These are phyloP conservation scores for Latrodectus geometricus DNA, from an alignment of 1,140 invertebrate genomes.

Conservation along the genomic window DNA sequence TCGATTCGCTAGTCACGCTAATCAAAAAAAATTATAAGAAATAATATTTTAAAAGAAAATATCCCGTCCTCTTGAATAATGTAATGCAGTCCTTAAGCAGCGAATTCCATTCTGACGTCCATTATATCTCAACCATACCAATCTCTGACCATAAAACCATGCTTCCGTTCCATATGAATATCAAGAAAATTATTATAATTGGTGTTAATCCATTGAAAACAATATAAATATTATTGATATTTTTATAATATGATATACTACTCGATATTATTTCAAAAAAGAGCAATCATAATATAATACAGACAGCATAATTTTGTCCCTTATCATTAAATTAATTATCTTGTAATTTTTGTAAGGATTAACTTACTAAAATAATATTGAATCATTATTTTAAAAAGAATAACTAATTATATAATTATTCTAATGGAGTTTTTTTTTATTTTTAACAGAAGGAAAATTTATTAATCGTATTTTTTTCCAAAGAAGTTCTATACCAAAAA, in stretches of 20 bases:
- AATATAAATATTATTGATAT: not conserved
- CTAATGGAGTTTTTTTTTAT: no score
- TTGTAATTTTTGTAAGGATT: no score
- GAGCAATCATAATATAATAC: not conserved
- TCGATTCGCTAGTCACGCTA: conserved; percentile 23
- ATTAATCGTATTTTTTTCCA: no score
- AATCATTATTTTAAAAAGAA: no score
- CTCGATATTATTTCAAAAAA: not conserved
- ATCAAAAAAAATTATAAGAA: not conserved
- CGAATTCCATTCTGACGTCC: conserved; percentile 41
- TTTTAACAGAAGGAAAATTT: no score
- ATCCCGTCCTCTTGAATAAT: conserved; percentile 43
- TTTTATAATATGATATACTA: not conserved
- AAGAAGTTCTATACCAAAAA: no score
- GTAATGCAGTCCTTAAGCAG: conserved; percentile 11
- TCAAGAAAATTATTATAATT: not conserved
- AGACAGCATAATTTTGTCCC: not conserved
- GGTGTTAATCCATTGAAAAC: not conserved
- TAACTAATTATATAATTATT: no score
- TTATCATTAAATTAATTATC: no score
- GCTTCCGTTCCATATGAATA: not conserved
- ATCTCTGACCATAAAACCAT: not conserved
- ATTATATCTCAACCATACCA: not conserved
- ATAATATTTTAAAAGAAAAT: not conserved
- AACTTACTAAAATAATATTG: no score